Evolutionary conservation across 1,140 invertebrate genomes (phyloP).

Genomic region (Drosophila miranda): DNA sequence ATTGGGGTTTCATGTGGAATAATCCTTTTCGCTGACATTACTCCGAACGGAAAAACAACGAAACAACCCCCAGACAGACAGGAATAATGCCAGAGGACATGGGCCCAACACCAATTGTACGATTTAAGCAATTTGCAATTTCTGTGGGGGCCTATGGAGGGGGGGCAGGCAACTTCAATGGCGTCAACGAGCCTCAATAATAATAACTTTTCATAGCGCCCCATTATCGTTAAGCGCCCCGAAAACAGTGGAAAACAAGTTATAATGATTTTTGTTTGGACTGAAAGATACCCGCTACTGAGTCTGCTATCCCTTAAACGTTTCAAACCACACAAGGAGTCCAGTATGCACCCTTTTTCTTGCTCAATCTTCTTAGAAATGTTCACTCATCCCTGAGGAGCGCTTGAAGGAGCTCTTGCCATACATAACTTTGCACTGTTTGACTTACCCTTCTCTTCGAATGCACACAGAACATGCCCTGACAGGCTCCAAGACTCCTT

Average conservation of each 20-base stretch:
- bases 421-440: slow-evolving; percentile 7
- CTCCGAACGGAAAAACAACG: no score
- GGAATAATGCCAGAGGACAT: background rate
- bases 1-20: slow-evolving; percentile 20
- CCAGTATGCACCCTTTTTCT: no score
- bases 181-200: slow-evolving; percentile 54
- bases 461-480: slow-evolving; percentile 3
- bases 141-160: background rate
- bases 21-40: slow-evolving; percentile 41
- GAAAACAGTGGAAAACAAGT: slow-evolving; percentile 7
- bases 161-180: slow-evolving; percentile 15
- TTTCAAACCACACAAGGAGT: no score
- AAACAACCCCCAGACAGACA: background rate
- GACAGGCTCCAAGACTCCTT: slow-evolving; percentile 2
- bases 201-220: slow-evolving; percentile 70
- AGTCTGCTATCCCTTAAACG: no score
- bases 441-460: slow-evolving; percentile 13
- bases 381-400: background rate
- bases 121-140: slow-evolving; percentile 69
- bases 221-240: slow-evolving; percentile 51
- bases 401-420: background rate
- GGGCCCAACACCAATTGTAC: slow-evolving; percentile 43
- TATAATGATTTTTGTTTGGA: background rate
- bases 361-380: background rate
- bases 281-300: background rate